Conservation (phyloP, 2,113 vertebrate species). For the Vombatus ursinus region DNA sequence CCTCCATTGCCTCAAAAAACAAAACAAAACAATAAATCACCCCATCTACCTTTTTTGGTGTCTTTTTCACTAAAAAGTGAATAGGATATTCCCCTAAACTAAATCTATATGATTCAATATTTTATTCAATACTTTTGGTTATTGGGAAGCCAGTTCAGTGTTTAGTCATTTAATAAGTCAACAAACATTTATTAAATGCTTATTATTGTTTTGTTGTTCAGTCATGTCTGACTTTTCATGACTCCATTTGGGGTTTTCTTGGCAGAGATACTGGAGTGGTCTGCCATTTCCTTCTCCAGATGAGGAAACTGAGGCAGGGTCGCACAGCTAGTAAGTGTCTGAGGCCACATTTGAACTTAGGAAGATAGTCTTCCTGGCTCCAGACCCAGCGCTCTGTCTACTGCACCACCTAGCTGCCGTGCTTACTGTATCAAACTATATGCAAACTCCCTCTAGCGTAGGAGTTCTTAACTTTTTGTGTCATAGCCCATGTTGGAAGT, state of each 20-base stretch:
- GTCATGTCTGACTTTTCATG: background rate
- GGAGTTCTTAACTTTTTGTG: background rate
- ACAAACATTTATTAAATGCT: background rate
- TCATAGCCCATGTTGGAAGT: background rate
- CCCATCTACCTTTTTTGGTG: background rate
- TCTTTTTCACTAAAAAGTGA: background rate
- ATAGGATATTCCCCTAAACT: background rate
- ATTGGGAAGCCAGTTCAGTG: background rate
- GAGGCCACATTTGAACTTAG: no score
- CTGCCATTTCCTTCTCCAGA: no score
- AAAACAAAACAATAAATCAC: background rate
- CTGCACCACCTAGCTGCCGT: no score
- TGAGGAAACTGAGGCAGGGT: no score
- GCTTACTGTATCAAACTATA: background rate
- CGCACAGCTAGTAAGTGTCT: no score
- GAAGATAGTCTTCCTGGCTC: no score
- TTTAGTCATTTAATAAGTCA: background rate
- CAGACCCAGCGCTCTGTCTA: no score
- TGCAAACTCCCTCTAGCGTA: background rate
- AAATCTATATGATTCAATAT: background rate
- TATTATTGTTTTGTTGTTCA: background rate
- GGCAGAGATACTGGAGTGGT: no score
- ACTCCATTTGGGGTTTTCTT: background rate
- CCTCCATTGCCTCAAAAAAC: background rate
- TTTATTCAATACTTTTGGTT: background rate